Evolutionary conservation across 2,888 invertebrate genomes (phyloP), one percentile per base, ranked within the genome.

Genomic region (Sicus ferrugineus): DNA sequence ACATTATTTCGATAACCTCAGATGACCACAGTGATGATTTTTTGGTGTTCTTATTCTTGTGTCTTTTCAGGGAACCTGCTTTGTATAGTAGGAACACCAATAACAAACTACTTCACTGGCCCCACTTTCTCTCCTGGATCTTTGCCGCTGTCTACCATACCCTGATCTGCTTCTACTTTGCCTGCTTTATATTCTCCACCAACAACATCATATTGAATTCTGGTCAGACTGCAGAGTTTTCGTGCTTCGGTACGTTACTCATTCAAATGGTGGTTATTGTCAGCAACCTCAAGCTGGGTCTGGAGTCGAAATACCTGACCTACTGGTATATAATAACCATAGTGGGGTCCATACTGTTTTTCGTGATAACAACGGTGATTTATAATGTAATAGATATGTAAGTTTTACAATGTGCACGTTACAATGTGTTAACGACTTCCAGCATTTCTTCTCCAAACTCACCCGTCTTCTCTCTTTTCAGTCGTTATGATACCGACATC

Each of bases 61-160:
- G 52, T 54, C 2, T 6, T 61, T 80, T 85, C 77, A 88, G 88
- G n/a, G 88, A 89, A 72, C 94, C 94, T 0, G 86, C 88, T 14
- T 83, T 93, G 1, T 95, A 95, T 81, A 88, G 87, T 77, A 88
- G 88, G 65, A 89, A 90, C 70, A 86, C 81, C 2, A 86, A 86
- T 70, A 93, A 94, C 85, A 87, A 87, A 68, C 86, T 90, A 50
- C 87, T 94, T 81, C 88, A 90, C 0, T 88, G 88, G 86, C 77
- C 78, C 0, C 86, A 88, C 72, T 93, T 93, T 81, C 63, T 87
- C 0, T 84, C 86, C 63, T 93, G 93, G 93, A 86, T 87, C 21
- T 2, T 86, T 14, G 80, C 87, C 73, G 91, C 88, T 3, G 73
- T 89, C 0, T 92, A 91, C 86, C 93, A 93, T 78, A 87, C 90